Percentiles rank a stretch among this genome's conserved stretches.
Evolutionary conservation across 2,888 invertebrate genomes (phyloP).

Genomic region (Tachina lurida): DNA sequence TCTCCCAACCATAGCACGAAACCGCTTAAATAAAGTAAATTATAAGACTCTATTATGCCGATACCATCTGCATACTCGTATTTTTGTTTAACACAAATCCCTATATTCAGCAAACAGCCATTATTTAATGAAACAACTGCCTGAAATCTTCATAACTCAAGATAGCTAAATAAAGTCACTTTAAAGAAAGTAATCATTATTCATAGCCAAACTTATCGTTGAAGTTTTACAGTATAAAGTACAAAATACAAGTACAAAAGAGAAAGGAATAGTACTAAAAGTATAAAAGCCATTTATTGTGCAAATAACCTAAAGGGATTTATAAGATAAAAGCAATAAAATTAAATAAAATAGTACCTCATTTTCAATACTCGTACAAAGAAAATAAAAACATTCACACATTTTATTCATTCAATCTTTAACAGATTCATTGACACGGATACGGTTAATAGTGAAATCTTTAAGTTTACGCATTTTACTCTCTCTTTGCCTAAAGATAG

Average conservation of each 20-base stretch:
- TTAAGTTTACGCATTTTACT: conserved; percentile 33
- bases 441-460: not conserved
- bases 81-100: conserved; percentile 10
- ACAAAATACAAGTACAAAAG: not conserved
- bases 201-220: conserved; percentile 64
- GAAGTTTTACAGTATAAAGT: conserved; percentile 9
- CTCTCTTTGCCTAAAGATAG: conserved; percentile 32
- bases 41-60: no score
- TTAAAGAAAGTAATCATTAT: conserved; percentile 65
- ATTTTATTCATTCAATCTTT: conserved; percentile 19
- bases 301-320: conserved; percentile 62
- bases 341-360: conserved; percentile 21
- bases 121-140: conserved; percentile 52
- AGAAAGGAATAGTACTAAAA: conserved; percentile 35
- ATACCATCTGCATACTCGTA: conserved; percentile 22
- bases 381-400: conserved; percentile 13
- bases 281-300: conserved; percentile 66
- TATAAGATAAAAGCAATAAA: conserved; percentile 26
- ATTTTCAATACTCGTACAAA: conserved; percentile 20
- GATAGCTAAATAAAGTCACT: conserved; percentile 46
- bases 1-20: no score
- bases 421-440: not conserved
- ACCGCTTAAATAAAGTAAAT: no score
- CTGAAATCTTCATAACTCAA: conserved; percentile 43
- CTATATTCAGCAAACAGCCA: conserved; percentile 1